Evolutionary conservation across 2,113 vertebrate genomes (phyloP).

Genomic region (Eurystomus gularis): DNA sequence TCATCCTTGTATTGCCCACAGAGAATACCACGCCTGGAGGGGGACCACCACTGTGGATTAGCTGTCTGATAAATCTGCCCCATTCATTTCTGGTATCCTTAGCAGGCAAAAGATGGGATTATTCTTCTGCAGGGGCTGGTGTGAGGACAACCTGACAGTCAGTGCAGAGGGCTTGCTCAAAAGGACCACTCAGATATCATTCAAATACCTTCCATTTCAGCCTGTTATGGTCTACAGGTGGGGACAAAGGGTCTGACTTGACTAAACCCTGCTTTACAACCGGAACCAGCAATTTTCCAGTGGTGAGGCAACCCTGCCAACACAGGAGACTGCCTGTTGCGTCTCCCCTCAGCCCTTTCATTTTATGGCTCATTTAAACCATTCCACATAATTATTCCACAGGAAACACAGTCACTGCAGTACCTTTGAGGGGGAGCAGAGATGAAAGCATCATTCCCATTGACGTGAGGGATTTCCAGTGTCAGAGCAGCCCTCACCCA

Average conservation of each 20-base stretch:
- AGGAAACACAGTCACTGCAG: accelerated
- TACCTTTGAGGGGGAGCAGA: neutral
- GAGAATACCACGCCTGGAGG: neutral
- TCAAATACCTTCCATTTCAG: neutral
- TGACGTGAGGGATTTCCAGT: accelerated
- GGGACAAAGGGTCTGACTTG: neutral
- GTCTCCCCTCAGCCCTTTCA: neutral
- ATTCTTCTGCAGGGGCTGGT: neutral
- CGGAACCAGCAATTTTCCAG: neutral
- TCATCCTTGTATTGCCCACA: neutral
- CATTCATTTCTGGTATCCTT: neutral
- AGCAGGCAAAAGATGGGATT: neutral
- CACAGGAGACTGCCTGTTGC: neutral
- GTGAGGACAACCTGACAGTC: accelerated
- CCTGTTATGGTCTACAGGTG: accelerated
- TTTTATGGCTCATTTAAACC: neutral
- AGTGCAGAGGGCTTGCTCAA: accelerated
- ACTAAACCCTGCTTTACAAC: neutral
- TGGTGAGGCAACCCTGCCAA: neutral
- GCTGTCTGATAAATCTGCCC: neutral
- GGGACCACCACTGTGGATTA: neutral
- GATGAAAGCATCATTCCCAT: neutral
- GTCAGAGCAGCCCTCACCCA: neutral
- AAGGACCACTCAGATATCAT: neutral
- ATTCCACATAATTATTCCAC: neutral